Conservation (phyloP, 2,888 invertebrate genomes). For the Venusia cambrica region DNA sequence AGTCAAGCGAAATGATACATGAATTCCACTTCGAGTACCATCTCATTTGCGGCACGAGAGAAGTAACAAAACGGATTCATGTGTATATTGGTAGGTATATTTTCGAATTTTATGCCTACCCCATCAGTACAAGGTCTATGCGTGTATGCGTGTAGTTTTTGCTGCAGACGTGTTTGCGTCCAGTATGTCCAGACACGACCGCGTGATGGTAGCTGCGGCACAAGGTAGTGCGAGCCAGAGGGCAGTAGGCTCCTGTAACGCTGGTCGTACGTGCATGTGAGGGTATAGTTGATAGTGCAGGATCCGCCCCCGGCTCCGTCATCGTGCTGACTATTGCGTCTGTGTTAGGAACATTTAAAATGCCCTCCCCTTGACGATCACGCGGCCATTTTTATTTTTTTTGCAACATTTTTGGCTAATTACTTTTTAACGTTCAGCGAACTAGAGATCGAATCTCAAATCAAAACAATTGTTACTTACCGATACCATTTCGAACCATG, state of each 20-base stretch:
- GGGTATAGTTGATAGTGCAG: slow-evolving; percentile 68
- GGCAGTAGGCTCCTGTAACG: slow-evolving; percentile 37
- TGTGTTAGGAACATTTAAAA: slow-evolving; percentile 80
- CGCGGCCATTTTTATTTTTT: slow-evolving; percentile 58
- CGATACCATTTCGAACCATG: no score
- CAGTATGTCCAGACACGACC: slow-evolving; percentile 46
- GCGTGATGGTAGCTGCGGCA: slow-evolving; percentile 26
- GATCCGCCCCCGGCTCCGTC: slow-evolving; percentile 65
- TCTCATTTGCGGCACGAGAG: slow-evolving; percentile 68
- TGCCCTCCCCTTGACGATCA: slow-evolving; percentile 75
- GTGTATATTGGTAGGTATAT: slow-evolving; percentile 70
- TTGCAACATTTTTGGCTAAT: slow-evolving; percentile 17
- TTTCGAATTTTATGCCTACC: slow-evolving; percentile 77
- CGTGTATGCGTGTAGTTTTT: slow-evolving; percentile 59
- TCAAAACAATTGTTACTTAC: no score
- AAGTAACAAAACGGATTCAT: slow-evolving; percentile 57
- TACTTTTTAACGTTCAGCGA: no score
- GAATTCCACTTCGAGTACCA: slow-evolving; percentile 62
- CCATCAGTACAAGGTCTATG: slow-evolving; percentile 37
- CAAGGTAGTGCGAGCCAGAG: slow-evolving; percentile 10
- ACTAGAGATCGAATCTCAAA: no score
- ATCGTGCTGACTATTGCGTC: slow-evolving; percentile 72
- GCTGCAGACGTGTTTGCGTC: slow-evolving; percentile 42
- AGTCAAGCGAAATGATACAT: slow-evolving; percentile 62
- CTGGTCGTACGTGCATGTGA: slow-evolving; percentile 45